These are phyloP conservation scores for Drosophila multiciliata DNA, from an alignment of 2,888 invertebrate genomes.

Conservation along the genomic window DNA sequence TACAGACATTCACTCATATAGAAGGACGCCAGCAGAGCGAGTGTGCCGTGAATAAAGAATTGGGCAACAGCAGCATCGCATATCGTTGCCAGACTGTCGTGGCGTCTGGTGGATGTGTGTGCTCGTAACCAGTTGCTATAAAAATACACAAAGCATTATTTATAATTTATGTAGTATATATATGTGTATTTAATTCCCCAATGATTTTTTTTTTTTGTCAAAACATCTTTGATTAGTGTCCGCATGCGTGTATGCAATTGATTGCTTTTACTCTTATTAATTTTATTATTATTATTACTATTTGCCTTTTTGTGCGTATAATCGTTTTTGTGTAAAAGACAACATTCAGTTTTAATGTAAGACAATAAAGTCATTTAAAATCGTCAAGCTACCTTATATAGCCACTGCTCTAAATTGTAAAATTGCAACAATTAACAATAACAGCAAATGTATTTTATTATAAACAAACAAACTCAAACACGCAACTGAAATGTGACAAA, in stretches of 20 bases:
- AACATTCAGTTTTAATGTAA: slow-evolving; percentile 60
- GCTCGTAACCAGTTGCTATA: slow-evolving; percentile 29
- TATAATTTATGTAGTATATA: slow-evolving; percentile 33
- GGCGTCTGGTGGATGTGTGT: slow-evolving; percentile 2
- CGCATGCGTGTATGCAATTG: slow-evolving; percentile 40
- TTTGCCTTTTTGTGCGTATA: slow-evolving; percentile 47
- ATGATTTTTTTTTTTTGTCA: slow-evolving; percentile 20
- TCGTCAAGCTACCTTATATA: slow-evolving; percentile 40
- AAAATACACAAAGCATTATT: slow-evolving; percentile 21
- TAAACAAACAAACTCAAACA: slow-evolving; percentile 24
- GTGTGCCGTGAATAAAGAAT: slow-evolving; percentile 13
- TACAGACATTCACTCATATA: slow-evolving; percentile 29
- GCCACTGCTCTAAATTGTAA: slow-evolving; percentile 40
- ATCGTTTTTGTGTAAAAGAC: slow-evolving; percentile 56
- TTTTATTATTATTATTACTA: slow-evolving; percentile 42
- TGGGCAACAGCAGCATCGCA: slow-evolving; percentile 18
- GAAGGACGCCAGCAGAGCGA: slow-evolving; percentile 15
- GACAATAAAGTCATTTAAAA: slow-evolving; percentile 63
- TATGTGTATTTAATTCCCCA: slow-evolving; percentile 29
- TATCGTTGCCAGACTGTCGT: slow-evolving; percentile 29
- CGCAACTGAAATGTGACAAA: slow-evolving; percentile 47
- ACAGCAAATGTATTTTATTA: slow-evolving; percentile 27
- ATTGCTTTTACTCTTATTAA: slow-evolving; percentile 34
- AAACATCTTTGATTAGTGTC: slow-evolving; percentile 27
- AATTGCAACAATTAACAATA: slow-evolving; percentile 52